These are phyloP conservation scores for Rhagium mordax DNA, from an alignment of 2,888 invertebrate species.

Conservation along the genomic window DNA sequence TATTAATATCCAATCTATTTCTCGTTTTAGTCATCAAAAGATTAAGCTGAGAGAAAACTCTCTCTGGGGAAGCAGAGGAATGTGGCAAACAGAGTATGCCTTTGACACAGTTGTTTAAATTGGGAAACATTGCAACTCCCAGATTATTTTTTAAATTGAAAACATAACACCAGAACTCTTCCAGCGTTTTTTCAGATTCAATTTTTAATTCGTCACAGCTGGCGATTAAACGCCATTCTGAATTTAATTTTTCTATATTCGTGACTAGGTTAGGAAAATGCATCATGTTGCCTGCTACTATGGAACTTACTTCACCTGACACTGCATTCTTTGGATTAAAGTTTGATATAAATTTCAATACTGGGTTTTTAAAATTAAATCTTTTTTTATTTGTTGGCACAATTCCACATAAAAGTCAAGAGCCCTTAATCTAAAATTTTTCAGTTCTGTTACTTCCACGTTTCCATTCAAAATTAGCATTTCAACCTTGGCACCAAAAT, in stretches of 20 bases:
- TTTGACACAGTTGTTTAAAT: slow-evolving; percentile 30
- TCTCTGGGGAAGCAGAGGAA: slow-evolving; percentile 26
- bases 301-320: slow-evolving; percentile 9
- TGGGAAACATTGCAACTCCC: slow-evolving; percentile 31
- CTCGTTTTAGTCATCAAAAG: slow-evolving; percentile 16
- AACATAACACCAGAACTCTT: slow-evolving; percentile 28
- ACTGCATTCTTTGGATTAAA: slow-evolving; percentile 24
- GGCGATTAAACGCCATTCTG: slow-evolving; percentile 25
- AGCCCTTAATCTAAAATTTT: slow-evolving; percentile 21
- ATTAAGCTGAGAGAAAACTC: slow-evolving; percentile 22
- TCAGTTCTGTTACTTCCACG: slow-evolving; percentile 13
- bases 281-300: not conserved
- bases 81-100: slow-evolving; percentile 24
- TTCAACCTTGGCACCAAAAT: slow-evolving; percentile 33
- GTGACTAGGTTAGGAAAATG: not conserved
- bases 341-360: slow-evolving; percentile 23
- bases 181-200: slow-evolving; percentile 6
- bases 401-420: slow-evolving; percentile 37
- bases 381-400: slow-evolving; percentile 30
- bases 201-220: slow-evolving; percentile 20
- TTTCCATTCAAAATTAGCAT: not conserved
- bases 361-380: slow-evolving; percentile 28
- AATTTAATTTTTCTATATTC: slow-evolving; percentile 28
- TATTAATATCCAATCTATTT: slow-evolving; percentile 19
- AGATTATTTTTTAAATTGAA: slow-evolving; percentile 32